Conservation (phyloP, 2,113 vertebrate genomes). For the Charadrius vociferus region DNA sequence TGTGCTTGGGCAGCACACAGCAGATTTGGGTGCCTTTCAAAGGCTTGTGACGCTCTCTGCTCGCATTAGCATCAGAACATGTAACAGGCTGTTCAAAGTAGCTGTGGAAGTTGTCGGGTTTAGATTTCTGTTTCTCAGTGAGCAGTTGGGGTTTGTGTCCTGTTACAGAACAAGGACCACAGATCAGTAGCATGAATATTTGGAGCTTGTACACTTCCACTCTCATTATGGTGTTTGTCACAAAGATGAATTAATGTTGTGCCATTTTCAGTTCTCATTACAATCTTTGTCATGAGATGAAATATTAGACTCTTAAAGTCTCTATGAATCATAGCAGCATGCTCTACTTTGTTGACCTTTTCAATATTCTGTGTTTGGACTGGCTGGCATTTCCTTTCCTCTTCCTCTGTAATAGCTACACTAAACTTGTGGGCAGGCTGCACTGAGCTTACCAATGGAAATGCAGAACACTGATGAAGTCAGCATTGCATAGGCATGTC, state of each 20-base stretch:
- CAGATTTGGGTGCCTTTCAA: background rate
- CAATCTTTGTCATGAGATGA: constrained; percentile 77
- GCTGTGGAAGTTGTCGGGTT: background rate
- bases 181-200: constrained; percentile 60
- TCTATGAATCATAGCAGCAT: constrained; percentile 78
- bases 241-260: constrained; percentile 79
- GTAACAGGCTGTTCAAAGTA: background rate
- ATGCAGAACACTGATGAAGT: constrained; percentile 66
- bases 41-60: background rate
- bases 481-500: constrained; percentile 14
- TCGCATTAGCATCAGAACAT: background rate
- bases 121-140: background rate
- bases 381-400: constrained; percentile 77
- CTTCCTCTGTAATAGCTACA: constrained; percentile 37
- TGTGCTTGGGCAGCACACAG: background rate
- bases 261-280: constrained; percentile 82
- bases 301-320: constrained; percentile 81
- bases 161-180: constrained; percentile 53
- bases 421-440: constrained; percentile 43
- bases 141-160: constrained; percentile 22
- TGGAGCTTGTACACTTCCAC: constrained; percentile 67
- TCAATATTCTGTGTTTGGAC: constrained; percentile 80
- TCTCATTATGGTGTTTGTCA: constrained; percentile 78
- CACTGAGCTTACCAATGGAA: constrained; percentile 70
- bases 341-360: constrained; percentile 80